Evolutionary conservation across 2,113 vertebrate genomes (phyloP).

Genomic region (Prionailurus bengalensis): DNA sequence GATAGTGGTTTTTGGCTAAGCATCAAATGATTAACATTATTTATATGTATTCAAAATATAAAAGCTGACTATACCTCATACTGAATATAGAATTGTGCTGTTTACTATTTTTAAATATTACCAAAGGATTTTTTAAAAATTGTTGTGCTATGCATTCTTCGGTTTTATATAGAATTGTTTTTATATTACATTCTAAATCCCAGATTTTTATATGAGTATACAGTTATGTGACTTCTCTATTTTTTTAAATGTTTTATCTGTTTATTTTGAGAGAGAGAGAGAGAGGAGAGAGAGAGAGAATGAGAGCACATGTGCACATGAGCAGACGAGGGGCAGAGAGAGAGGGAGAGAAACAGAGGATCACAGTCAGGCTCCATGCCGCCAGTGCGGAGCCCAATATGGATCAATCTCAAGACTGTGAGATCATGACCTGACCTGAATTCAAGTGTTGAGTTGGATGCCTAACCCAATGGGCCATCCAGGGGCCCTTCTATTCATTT

Average conservation of each 20-base stretch:
- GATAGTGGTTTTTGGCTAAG: conserved; percentile 51
- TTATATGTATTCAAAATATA: conserved; percentile 31
- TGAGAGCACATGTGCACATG: no score
- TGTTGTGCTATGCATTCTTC: not conserved
- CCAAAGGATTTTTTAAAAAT: not conserved
- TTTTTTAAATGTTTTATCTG: no score
- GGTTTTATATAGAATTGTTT: conserved; percentile 21
- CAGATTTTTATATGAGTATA: not conserved
- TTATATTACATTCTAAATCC: not conserved
- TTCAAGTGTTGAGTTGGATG: no score
- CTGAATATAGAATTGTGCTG: conserved; percentile 11
- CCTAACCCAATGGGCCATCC: no score
- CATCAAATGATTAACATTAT: conserved; percentile 33
- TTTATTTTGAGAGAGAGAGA: no score
- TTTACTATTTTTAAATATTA: conserved; percentile 27
- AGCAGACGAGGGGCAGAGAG: no score
- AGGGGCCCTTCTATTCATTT: not conserved
- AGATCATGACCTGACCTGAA: no score
- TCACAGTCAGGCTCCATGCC: no score
- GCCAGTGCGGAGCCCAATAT: no score
- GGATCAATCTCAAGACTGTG: no score
- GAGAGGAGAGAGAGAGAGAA: no score
- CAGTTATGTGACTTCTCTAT: not conserved
- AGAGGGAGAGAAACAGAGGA: no score
- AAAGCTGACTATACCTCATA: not conserved